Evolutionary conservation across 1,140 invertebrate genomes (phyloP).

Genomic region (Drosophila teissieri): DNA sequence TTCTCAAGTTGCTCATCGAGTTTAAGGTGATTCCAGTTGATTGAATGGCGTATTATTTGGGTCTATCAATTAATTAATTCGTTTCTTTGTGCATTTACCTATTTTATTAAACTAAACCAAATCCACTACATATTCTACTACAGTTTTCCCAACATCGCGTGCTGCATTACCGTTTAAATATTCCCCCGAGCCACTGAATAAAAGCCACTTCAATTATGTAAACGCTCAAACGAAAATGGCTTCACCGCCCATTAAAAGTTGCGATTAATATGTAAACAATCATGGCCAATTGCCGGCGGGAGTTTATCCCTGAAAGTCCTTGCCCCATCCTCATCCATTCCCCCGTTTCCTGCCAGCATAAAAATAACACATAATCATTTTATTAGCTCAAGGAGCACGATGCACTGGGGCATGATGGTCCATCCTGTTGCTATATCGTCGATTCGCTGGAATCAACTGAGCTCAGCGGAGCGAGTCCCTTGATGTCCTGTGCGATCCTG

Average conservation of each 20-base stretch:
- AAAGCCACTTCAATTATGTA: constrained; percentile 53
- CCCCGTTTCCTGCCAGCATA: constrained; percentile 52
- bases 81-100: not conserved
- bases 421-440: constrained; percentile 64
- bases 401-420: constrained; percentile 66
- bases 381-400: constrained; percentile 70
- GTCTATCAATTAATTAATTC: constrained; percentile 18
- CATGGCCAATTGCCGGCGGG: constrained; percentile 62
- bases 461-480: constrained; percentile 3
- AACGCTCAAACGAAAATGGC: constrained; percentile 40
- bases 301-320: constrained; percentile 24
- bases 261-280: constrained; percentile 81
- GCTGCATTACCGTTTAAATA: constrained; percentile 2
- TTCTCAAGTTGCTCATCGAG: constrained; percentile 35
- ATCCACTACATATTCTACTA: too few species aligned
- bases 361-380: constrained; percentile 82
- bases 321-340: not conserved
- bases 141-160: not conserved
- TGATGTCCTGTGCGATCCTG: constrained; percentile 42
- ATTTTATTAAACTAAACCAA: too few species aligned
- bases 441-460: constrained; percentile 17
- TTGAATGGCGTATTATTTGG: constrained; percentile 26
- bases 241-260: constrained; percentile 69
- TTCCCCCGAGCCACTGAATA: constrained; percentile 19
- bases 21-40: constrained; percentile 19